Percentiles rank a stretch among this genome's conserved stretches.
These are phyloP conservation scores for Anableps anableps DNA, from an alignment of 2,797 vertebrate species.

Conservation along the genomic window DNA sequence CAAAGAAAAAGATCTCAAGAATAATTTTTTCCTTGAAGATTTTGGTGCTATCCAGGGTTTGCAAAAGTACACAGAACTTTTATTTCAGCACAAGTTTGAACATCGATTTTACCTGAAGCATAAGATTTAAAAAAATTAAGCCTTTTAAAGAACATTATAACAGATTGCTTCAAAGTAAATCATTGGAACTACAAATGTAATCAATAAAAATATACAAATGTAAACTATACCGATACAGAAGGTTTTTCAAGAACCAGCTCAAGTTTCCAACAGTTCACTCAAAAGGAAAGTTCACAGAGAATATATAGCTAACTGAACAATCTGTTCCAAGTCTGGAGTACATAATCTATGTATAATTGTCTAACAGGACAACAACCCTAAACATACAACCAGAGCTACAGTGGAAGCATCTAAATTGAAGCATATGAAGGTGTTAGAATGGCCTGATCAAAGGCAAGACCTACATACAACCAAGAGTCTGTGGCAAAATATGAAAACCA, in stretches of 20 bases:
- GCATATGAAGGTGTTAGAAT: too few species aligned
- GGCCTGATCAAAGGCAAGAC: too few species aligned
- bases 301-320: too few species aligned
- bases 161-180: neutral
- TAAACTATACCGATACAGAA: neutral
- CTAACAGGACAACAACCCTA: too few species aligned
- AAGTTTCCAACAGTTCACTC: too few species aligned
- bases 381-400: too few species aligned
- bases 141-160: neutral
- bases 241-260: neutral
- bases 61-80: neutral
- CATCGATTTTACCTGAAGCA: neutral
- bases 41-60: neutral
- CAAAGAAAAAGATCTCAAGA: neutral
- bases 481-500: too few species aligned
- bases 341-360: too few species aligned
- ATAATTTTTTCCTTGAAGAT: neutral
- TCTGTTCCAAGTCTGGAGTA: too few species aligned
- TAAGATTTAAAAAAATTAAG: neutral
- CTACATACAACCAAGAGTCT: too few species aligned
- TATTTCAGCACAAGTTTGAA: neutral
- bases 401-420: too few species aligned
- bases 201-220: neutral
- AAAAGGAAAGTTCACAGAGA: too few species aligned
- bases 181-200: neutral